Evolutionary conservation across 1,140 invertebrate species (phyloP), one percentile per base, ranked within the genome.

Genomic region (Platyura marginata): DNA sequence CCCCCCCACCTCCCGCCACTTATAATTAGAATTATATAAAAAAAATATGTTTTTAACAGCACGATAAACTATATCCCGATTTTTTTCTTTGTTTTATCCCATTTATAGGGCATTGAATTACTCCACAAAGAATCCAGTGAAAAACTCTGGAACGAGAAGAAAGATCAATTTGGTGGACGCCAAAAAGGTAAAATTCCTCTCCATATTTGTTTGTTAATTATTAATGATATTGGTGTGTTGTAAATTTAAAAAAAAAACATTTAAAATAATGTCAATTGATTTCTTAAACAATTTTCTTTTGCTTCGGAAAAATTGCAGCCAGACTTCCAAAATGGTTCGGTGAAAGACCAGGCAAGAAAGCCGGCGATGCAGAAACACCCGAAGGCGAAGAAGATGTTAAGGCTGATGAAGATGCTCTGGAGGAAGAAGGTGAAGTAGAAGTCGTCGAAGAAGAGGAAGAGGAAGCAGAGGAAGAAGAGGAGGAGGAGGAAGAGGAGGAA

Each of bases 321-420:
- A 79, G 81, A 71, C 70, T 90, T 63, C 86, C 85, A 51, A 91
- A 90, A 65, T 91, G 87, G 84, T 90, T 90, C 72, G 86, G 86
- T 55, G 87, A 90, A 67, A 72, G 85, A 65, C 85, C 87, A 46
- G 86, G 85, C 71, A 90, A 88, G 66, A 90, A 89, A 71, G 66
- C 76, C 58, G 84, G 79, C 47, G 86, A 85, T 46, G 76, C 78
- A 48, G 85, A 90, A 48, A 83, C 82, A 51, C 85, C 86, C 36
- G 84, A 89, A 55, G 85, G 83, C 48, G 84, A 87, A 60, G 84
- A 88, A 58, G 83, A 88, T 56, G 74, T 77, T 46, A 84, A 85
- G 67, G 74, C 72, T 41, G 79, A 70, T 49, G 75, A 74, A 33
- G 75, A 79, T 22, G 73, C 76, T 40, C 74, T 79, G 46, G 73